Evolutionary conservation across 2,888 invertebrate genomes (phyloP).

Genomic region (Drosophila subquinaria): DNA sequence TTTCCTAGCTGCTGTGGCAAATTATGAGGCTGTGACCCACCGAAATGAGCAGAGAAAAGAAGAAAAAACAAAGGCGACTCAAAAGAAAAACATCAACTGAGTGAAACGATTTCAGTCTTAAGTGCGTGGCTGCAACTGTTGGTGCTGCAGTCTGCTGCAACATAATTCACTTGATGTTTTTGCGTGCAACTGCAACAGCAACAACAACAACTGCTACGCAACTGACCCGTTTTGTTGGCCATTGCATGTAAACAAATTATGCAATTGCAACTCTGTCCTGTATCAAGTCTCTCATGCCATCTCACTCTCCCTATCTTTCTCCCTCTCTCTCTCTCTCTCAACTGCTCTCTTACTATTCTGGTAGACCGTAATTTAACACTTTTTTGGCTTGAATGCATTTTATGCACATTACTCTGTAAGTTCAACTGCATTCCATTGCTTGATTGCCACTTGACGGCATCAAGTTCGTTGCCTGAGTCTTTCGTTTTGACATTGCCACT

Average conservation of each 20-base stretch:
- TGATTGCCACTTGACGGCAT: conserved; percentile 67
- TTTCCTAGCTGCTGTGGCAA: conserved; percentile 28
- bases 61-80: not conserved
- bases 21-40: conserved; percentile 62
- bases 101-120: conserved; percentile 55
- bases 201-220: conserved; percentile 54
- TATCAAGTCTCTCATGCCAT: conserved; percentile 44
- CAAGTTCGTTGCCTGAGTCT: conserved; percentile 71
- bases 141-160: conserved; percentile 48
- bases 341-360: conserved; percentile 31
- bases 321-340: not conserved
- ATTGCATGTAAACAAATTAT: conserved; percentile 77
- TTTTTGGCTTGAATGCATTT: conserved; percentile 64
- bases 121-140: conserved; percentile 50
- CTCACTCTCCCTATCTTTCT: conserved; percentile 17
- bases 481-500: conserved; percentile 61
- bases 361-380: conserved; percentile 72
- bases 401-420: conserved; percentile 62
- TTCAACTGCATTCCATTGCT: conserved; percentile 70
- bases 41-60: conserved; percentile 26
- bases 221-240: conserved; percentile 75
- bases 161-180: conserved; percentile 72
- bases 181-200: conserved; percentile 64
- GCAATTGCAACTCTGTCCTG: conserved; percentile 64
- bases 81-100: conserved; percentile 50